phyloP scores from a whole-genome alignment of 2,113 vertebrate species.

The Natator depressus region DNA sequence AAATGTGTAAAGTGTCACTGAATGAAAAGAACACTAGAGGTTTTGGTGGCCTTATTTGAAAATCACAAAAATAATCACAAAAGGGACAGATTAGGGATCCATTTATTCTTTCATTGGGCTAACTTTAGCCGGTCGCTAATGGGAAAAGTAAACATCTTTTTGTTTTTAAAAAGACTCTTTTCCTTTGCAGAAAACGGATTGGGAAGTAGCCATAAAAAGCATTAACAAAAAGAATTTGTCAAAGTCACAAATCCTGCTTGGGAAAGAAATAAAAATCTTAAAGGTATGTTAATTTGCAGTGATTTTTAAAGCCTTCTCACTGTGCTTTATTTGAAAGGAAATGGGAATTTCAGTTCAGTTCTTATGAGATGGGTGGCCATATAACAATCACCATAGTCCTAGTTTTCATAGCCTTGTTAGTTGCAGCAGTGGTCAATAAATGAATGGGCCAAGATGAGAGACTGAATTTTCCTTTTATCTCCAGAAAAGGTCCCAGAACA shows the following conservation, averaged over 20 bases:
- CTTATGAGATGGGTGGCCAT: background rate
- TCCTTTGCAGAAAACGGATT: constrained; percentile 90
- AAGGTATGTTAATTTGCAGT: constrained; percentile 84
- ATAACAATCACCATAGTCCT: background rate
- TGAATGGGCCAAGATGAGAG: background rate
- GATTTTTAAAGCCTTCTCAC: constrained; percentile 31
- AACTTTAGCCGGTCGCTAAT: background rate
- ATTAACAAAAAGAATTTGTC: constrained; percentile 99
- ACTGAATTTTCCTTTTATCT: background rate
- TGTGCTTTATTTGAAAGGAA: constrained; percentile 29
- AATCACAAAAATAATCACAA: background rate
- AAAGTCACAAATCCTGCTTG: constrained; percentile 97
- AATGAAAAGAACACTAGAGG: background rate
- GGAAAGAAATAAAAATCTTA: constrained; percentile 99
- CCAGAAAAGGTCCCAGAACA: background rate
- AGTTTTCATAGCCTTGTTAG: constrained; percentile 9
- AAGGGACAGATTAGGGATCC: background rate
- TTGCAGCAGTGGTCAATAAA: background rate
- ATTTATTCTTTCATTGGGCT: background rate
- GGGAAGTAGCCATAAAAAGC: constrained; percentile 98
- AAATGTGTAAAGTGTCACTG: background rate
- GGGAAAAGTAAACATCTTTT: background rate
- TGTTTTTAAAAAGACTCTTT: background rate
- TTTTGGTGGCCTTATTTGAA: background rate
- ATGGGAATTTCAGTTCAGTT: constrained; percentile 45